These are phyloP conservation scores for Trematomus loennbergii DNA, from an alignment of 2,113 vertebrate genomes.

Conservation along the genomic window DNA sequence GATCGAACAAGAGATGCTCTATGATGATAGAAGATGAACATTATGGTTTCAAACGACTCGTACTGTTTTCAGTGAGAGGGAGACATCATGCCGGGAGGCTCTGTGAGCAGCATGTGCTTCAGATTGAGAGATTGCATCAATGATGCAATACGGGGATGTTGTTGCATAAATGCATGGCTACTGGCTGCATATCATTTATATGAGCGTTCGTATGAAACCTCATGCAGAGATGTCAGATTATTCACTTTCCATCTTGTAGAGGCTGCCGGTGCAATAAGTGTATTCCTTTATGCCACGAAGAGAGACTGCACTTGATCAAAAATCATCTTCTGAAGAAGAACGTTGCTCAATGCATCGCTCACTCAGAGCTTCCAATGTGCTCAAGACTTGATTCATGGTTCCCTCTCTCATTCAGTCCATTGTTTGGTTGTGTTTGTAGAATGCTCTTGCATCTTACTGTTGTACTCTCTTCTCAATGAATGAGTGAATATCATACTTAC, in stretches of 20 bases:
- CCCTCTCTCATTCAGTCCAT: background rate
- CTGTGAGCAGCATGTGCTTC: background rate
- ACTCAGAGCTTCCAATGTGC: background rate
- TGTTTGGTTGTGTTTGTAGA: background rate
- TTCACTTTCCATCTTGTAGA: background rate
- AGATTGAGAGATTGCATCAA: constrained; percentile 5
- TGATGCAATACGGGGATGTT: background rate
- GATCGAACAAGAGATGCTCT: background rate
- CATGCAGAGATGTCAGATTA: background rate
- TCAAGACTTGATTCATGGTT: background rate
- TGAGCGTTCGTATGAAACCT: background rate
- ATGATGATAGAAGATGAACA: background rate
- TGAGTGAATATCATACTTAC: too few relatives aligned
- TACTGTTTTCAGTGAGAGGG: background rate
- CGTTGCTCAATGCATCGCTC: background rate
- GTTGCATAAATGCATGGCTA: background rate
- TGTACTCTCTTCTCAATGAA: too few relatives aligned
- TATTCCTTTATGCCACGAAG: background rate
- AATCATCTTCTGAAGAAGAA: background rate
- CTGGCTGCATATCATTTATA: background rate
- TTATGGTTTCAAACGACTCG: background rate
- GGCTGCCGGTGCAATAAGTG: background rate
- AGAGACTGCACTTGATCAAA: background rate
- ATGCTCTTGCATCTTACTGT: background rate
- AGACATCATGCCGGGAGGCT: background rate